Evolutionary conservation across 1,140 invertebrate genomes (phyloP), one percentile per base, ranked within the genome.

Genomic region (Megalonaias nervosa): DNA sequence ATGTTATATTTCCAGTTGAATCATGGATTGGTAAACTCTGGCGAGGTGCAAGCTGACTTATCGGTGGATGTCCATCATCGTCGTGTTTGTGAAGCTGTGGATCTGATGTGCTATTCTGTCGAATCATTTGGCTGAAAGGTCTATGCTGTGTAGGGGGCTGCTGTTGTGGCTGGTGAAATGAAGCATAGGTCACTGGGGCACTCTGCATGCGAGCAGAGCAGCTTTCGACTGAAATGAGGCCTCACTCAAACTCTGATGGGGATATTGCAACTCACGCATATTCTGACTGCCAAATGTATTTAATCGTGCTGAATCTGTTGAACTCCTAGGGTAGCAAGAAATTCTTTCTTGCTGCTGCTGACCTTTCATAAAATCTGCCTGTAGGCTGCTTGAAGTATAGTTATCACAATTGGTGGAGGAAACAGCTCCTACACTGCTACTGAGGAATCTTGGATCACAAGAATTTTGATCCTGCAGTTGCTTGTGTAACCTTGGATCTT

Each of bases 401-500:
- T 66, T 23, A 14, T 16, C 55, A 62, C 15, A 13, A 48, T 62
- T 26, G 19, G 14, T 26, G 21, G 12, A 38, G 15, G 62, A 16
- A 84, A 62, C 84, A 79, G 80, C 68, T 85, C 75, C 78, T 84
- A 67, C 60, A 87, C 75, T 83, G 57, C 38, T 79, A 77, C 58
- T 60, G 31, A 38, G 57, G 4, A 26, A 26, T 66, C 71, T 66
- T 66, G 80, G 76, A 65, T 77, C 81, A 61, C 75, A 79, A 19
- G 79, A 81, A 13, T 70, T 59, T 57, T 81, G 75, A 64, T 67
- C 62, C 19, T 81, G 75, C 21, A 74, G 17, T 15, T 55, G 12
- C 13, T 60, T 14, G 80, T 73, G 65, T 65, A 96, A 89, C 69
- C 95, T 91, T 14, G 95, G 94, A 91, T 97, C 96, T 81, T 93